Percentiles rank a stretch among this genome's conserved stretches.
These are phyloP conservation scores for Percopsis transmontana DNA, from an alignment of 2,113 vertebrate genomes.

Conservation along the genomic window DNA sequence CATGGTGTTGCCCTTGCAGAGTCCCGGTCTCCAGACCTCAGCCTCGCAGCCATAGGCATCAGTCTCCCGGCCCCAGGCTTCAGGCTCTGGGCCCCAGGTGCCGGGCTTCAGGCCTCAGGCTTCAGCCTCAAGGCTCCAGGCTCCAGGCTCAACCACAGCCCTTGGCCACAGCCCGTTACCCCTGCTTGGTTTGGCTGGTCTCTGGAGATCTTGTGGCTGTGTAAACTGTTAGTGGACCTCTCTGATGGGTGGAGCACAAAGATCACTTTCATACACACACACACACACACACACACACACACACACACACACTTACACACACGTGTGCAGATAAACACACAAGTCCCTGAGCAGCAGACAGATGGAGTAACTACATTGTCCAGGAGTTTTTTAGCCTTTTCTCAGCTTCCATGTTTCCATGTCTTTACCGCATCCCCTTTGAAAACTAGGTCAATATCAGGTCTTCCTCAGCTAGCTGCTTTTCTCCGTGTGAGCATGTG, in stretches of 20 bases:
- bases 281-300: slow-evolving; percentile 9
- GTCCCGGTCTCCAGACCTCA: too few relatives aligned
- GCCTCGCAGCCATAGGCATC: too few relatives aligned
- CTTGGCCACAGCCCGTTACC: slow-evolving; percentile 22
- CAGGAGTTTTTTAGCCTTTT: slow-evolving; percentile 50
- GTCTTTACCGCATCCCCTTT: slow-evolving; percentile 44
- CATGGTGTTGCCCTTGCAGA: too few relatives aligned
- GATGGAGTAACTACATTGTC: slow-evolving; percentile 16
- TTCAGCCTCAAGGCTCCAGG: neutral
- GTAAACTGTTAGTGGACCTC: slow-evolving; percentile 14
- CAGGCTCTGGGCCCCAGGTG: too few relatives aligned
- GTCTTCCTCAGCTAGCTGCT: slow-evolving; percentile 51
- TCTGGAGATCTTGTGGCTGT: slow-evolving; percentile 28
- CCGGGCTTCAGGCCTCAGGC: too few relatives aligned
- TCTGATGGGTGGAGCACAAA: slow-evolving; percentile 15
- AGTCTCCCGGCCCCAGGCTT: too few relatives aligned
- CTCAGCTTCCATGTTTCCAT: slow-evolving; percentile 50
- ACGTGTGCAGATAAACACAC: neutral
- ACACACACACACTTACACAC: slow-evolving; percentile 4
- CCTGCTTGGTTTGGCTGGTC: slow-evolving; percentile 34
- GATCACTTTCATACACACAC: slow-evolving; percentile 24
- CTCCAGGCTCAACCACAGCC: neutral
- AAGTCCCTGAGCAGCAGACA: neutral
- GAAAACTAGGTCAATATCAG: slow-evolving; percentile 64
- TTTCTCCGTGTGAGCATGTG: slow-evolving; percentile 16